Percentiles rank a stretch among this genome's conserved stretches.
Evolutionary conservation across 2,797 vertebrate genomes (phyloP).

Genomic region (Poecilia gillii): DNA sequence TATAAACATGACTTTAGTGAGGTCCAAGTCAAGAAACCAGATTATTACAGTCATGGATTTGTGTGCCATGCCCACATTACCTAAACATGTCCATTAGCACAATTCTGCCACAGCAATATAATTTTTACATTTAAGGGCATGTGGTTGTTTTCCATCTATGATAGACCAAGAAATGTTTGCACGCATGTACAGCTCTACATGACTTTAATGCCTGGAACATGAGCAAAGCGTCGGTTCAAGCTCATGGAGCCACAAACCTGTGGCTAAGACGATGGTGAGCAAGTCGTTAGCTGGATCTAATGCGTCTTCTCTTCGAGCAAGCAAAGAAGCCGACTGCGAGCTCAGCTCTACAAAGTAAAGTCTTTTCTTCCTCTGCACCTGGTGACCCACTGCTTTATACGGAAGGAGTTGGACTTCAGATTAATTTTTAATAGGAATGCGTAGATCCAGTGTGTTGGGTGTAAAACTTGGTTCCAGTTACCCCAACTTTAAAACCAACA

Average conservation of each 20-base stretch:
- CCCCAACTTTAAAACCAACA: background rate
- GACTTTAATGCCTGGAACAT: background rate
- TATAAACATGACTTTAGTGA: background rate
- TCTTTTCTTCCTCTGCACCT: slow-evolving; percentile 27
- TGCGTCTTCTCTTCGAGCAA: slow-evolving; percentile 32
- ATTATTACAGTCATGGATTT: background rate
- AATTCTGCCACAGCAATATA: background rate
- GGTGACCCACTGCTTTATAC: slow-evolving; percentile 3
- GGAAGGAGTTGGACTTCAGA: background rate
- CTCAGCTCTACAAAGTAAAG: slow-evolving; percentile 41
- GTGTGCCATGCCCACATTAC: background rate
- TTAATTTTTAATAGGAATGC: background rate
- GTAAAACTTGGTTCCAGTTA: background rate
- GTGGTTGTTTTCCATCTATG: background rate
- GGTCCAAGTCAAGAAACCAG: background rate
- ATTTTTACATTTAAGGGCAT: background rate
- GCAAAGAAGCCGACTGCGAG: slow-evolving; percentile 47
- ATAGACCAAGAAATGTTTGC: background rate
- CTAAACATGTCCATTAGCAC: background rate
- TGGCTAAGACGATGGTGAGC: background rate
- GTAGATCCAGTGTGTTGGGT: background rate
- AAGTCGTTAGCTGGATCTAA: slow-evolving; percentile 5
- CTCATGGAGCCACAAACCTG: background rate
- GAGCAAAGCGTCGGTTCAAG: background rate
- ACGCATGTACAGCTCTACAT: background rate